A percentile compares a stretch with the other conserved stretches of the same genome.
These are phyloP conservation scores for Pyrgus malvae DNA, from an alignment of 2,888 invertebrate species.

Conservation along the genomic window DNA sequence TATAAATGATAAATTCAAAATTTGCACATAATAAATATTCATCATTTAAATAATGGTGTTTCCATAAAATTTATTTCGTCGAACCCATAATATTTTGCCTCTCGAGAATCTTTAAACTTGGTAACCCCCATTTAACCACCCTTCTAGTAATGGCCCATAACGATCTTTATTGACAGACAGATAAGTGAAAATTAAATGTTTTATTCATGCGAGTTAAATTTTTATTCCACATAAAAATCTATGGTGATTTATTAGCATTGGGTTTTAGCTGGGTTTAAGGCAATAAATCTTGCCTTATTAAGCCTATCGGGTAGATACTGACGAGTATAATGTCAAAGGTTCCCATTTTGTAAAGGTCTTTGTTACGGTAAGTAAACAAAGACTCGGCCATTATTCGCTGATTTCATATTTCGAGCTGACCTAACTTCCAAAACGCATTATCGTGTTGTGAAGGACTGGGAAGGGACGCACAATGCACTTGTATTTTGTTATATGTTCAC, in stretches of 20 bases:
- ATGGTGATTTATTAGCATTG: slow-evolving; percentile 59
- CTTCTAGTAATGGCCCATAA: slow-evolving; percentile 21
- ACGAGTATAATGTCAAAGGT: too few species aligned
- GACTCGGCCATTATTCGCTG: too few species aligned
- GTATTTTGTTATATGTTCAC: too few species aligned
- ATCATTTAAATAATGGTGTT: neutral
- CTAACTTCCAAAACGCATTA: too few species aligned
- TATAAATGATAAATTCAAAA: too few species aligned
- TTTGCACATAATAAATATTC: neutral
- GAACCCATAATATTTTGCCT: neutral
- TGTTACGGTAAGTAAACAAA: too few species aligned
- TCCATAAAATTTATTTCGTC: neutral
- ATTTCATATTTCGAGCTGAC: too few species aligned
- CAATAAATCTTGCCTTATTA: slow-evolving; percentile 27
- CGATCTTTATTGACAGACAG: slow-evolving; percentile 24
- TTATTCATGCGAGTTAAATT: slow-evolving; percentile 68
- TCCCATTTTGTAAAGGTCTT: too few species aligned
- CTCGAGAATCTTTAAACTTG: slow-evolving; percentile 6
- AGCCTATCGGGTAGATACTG: neutral
- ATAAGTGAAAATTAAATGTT: slow-evolving; percentile 62
- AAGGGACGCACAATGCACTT: too few species aligned
- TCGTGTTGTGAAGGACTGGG: too few species aligned
- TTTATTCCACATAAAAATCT: slow-evolving; percentile 58
- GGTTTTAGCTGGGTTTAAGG: slow-evolving; percentile 36
- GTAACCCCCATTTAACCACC: slow-evolving; percentile 19